Conservation (phyloP, 2,888 invertebrate species). For the Odontothrips loti region DNA sequence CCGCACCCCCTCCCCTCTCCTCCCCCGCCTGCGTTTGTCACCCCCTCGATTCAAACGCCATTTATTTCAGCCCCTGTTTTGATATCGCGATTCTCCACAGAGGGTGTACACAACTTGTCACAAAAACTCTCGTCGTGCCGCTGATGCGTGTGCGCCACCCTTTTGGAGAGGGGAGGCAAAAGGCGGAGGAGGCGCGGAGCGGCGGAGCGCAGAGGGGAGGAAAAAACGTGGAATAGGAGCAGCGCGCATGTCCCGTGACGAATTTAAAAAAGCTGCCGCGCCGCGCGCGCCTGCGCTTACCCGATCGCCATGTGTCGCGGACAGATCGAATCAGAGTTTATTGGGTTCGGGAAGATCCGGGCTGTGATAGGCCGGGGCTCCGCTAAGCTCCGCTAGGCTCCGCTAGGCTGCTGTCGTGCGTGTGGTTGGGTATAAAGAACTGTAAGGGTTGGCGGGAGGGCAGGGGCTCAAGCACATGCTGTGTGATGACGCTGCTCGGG, state of each 20-base stretch:
- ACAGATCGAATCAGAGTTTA: constrained; percentile 23
- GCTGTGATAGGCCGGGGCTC: neutral
- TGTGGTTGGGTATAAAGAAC: neutral
- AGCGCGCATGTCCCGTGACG: neutral
- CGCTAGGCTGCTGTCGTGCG: neutral
- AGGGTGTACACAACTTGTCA: constrained; percentile 22
- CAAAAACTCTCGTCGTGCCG: constrained; percentile 7
- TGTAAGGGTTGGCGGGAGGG: neutral
- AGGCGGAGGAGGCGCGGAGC: neutral
- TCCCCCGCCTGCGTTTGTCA: constrained; percentile 14
- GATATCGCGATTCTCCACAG: constrained; percentile 26
- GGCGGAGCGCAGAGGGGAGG: neutral
- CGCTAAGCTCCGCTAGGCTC: neutral
- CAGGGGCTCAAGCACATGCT: no score
- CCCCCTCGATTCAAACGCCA: constrained; percentile 22
- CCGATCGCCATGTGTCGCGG: constrained; percentile 22
- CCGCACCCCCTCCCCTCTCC: neutral
- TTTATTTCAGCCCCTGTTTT: constrained; percentile 12
- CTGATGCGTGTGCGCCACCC: neutral
- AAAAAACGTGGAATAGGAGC: neutral
- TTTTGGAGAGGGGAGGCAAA: neutral
- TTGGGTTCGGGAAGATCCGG: constrained; percentile 1
- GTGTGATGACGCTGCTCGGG: no score
- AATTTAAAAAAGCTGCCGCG: constrained; percentile 15
- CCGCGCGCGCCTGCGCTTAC: neutral